Conservation (phyloP, 2,888 invertebrate species). For the Standfussiana lucernea region DNA sequence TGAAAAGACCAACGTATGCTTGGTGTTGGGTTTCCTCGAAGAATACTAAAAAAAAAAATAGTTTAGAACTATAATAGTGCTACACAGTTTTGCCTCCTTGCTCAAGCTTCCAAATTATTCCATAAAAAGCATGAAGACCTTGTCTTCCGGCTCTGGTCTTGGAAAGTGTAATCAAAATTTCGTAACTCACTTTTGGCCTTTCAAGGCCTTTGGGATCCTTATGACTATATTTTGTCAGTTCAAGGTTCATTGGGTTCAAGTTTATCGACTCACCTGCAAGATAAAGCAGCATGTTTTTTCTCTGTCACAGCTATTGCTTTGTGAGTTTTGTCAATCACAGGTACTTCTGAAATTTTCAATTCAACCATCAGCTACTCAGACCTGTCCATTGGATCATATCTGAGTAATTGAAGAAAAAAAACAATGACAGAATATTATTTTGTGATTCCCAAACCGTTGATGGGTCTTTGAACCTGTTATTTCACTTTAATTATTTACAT, state of each 20-base stretch:
- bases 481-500: slow-evolving; percentile 55
- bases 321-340: slow-evolving; percentile 69
- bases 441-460: too few species aligned
- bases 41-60: slow-evolving; percentile 59
- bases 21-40: slow-evolving; percentile 70
- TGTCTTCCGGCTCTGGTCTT: too few species aligned
- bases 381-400: too few species aligned
- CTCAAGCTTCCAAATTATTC: too few species aligned
- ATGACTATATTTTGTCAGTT: background rate
- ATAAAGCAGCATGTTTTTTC: slow-evolving; percentile 63
- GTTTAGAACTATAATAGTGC: too few species aligned
- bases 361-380: too few species aligned
- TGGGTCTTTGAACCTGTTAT: too few species aligned
- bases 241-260: background rate
- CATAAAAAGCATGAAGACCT: too few species aligned
- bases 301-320: slow-evolving; percentile 42
- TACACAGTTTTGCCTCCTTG: background rate
- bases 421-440: too few species aligned
- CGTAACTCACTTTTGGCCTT: background rate
- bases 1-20: slow-evolving; percentile 70
- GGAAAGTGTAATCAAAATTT: too few species aligned
- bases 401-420: too few species aligned
- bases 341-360: slow-evolving; percentile 36
- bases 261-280: slow-evolving; percentile 72
- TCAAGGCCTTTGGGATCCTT: too few species aligned